Evolutionary conservation across 2,888 invertebrate genomes (phyloP), one percentile per base, ranked within the genome.

Genomic region (Alsophila aescularia): DNA sequence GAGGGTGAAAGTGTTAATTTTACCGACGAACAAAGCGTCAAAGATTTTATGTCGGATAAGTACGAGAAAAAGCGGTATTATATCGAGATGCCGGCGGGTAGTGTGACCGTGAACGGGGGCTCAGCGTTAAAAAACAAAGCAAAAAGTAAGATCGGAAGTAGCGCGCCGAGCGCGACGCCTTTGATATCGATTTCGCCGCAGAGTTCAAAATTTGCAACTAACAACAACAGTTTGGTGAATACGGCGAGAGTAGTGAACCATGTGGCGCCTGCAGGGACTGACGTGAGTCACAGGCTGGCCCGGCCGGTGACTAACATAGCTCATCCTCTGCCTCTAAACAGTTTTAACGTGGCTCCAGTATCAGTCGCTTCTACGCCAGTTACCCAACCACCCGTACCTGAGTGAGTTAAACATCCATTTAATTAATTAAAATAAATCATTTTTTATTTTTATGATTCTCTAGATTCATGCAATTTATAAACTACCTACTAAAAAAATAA

Each of bases 41-140:
- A 96, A 81, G 98, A 98, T 85, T 95, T 98, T 75, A 97, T 98
- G 97, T 94, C 96, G 48, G 96, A 98, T 78, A 99, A 98, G 89
- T 99, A 99, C 82, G 99, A 99, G 85, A 94, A 96, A 77, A 98
- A 98, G 82, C 94, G 97, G 79, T 96, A 93, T 70, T 90, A 89
- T 77, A 70, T 92, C 51, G 90, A 91, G 59, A 63, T 79, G 1
- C 68, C 82, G 40, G 66, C 73, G 32, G 75, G 76, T 37, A 79
- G 70, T 69, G 58, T 69, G 40, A 51, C 77, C 15, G 67, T 83
- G 37, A 90, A 89, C 67, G 89, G 88, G 15, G 81, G 70, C 66
- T 72, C 77, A 18, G 73, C 77, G 16, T 52, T 73, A 50, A 89
- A 83, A 65, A 84, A 68, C 68, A 88, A 85, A 72, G 64, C 68